Conservation (phyloP, 2,888 invertebrate species). For the Caenorhabditis auriculariae region DNA sequence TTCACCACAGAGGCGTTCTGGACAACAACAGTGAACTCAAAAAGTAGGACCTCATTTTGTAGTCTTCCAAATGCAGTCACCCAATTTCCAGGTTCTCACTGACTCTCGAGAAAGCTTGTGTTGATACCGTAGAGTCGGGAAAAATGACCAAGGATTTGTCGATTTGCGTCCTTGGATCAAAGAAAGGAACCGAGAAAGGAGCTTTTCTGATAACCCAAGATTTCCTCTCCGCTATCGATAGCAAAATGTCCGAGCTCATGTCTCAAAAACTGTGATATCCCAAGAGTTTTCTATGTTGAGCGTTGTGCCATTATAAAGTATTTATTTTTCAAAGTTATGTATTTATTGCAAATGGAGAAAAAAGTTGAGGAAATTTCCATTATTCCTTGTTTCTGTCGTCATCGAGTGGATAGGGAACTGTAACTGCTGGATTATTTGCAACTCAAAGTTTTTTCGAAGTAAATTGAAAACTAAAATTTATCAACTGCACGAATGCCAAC, state of each 20-base stretch:
- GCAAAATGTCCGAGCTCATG: slow-evolving; percentile 69
- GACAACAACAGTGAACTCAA: slow-evolving; percentile 77
- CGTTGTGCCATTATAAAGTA: background rate
- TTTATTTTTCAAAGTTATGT: slow-evolving; percentile 5
- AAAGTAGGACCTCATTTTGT: slow-evolving; percentile 62
- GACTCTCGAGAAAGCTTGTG: slow-evolving; percentile 79
- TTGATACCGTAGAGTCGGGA: slow-evolving; percentile 80
- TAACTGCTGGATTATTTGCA: no score
- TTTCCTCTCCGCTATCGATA: slow-evolving; percentile 80
- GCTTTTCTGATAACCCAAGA: slow-evolving; percentile 80
- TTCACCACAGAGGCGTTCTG: slow-evolving; percentile 80
- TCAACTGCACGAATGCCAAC: no score
- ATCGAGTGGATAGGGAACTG: no score
- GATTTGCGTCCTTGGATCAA: slow-evolving; percentile 81
- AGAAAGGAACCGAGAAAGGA: slow-evolving; percentile 60
- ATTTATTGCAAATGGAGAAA: slow-evolving; percentile 5
- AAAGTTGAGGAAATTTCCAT: no score
- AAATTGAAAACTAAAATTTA: no score
- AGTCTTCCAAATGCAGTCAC: background rate
- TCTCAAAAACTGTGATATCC: slow-evolving; percentile 3
- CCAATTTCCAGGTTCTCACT: slow-evolving; percentile 71
- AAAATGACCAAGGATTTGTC: slow-evolving; percentile 87
- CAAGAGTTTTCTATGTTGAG: background rate
- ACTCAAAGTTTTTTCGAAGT: no score
- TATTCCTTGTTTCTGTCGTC: no score